Base-by-base conservation (phyloP, 2,113 vertebrate species). In the Saccopteryx leptura region DNA sequence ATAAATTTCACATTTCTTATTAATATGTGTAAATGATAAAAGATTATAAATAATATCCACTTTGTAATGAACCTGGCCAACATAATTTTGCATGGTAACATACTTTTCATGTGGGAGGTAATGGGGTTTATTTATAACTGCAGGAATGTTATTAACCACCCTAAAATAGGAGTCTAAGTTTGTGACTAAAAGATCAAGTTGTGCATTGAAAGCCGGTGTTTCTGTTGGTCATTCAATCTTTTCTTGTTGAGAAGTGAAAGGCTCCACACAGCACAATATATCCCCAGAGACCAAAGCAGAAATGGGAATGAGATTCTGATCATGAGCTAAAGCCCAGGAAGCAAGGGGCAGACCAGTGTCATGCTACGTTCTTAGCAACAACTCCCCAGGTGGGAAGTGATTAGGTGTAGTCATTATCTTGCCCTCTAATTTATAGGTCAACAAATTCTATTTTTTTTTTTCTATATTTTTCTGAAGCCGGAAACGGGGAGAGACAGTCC, bases 81-180 rank as follows among this genome's bases (percentile, higher is more conserved):
- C 50, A 61, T 58, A 69, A 52, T 94, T 94, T 81, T 79, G 14
- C 76, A 71, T 93, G 65, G n/a, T 46, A 79, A 96, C 65, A 56
- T 14, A 28, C 0, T 5, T 10, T 68, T 79, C 18, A 46, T 65
- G 21, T 66, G 14, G 76, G 13, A 72, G 23, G 7, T 11, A 72
- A 33, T 81, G 5, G 21, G 5, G 19, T 31, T 60, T 66, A 71
- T 76, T 82, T 86, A 13, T 65, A 84, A 54, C 24, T 68, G 17
- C 13, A 14, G 26, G 15, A 54, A 56, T 72, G 54, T 66, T 81
- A 56, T 91, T 66, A 91, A 88, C 4, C 2, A 81, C 11, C 10
- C 4, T 65, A 65, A 94, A 71, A 69, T 68, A 79, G 74, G 1
- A 60, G 3, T 9, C 14, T 52, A 88, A 39, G 14, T 1, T 10